Evolutionary conservation across 2,113 vertebrate genomes (phyloP), one percentile per base, ranked within the genome.

Genomic region (Corythoichthys haematopterus): DNA sequence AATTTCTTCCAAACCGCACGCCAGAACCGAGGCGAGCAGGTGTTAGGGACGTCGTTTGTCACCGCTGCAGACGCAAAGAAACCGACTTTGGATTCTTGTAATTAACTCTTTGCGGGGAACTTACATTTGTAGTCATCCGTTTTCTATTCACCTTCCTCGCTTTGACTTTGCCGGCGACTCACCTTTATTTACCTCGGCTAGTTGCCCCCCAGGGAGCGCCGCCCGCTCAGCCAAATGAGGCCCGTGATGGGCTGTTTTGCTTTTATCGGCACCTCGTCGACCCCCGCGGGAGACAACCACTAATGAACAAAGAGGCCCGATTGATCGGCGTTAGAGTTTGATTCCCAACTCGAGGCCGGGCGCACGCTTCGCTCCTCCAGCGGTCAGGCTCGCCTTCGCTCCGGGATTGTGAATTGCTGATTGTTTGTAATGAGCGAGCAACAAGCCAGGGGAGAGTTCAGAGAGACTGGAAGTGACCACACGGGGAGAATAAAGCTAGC

Each of bases 401-500:
- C 37, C n/a, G 67, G 76, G 72, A 75, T 46, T 66, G 72, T 67
- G 78, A 80, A 83, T 83, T 81, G 79, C 82, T 76, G 79, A 72
- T 68, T 85, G 79, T 84, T 84, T 84, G 80, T 84, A 85, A 88
- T 80, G 76, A 84, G 74, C 59, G 0, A 69, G 69, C 75, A 72
- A 56, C 28, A 13, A 56, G 58, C 72, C 58, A 40, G 69, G 76
- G 64, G 76, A 80, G 67, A 74, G 81, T 81, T 81, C 83, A 81
- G 37, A 0, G 60, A 78, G 65, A 55, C 72, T 70, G 77, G 69
- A 78, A 66, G 64, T 1, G 71, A 64, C 81, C 85, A 83, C 86
- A 86, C 84, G 85, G 77, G 74, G 76, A 68, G 16, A 37, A 37
- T 58, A 56, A 55, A 68, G 80, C 66, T 37, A 75, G 46, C 65